phyloP scores from a whole-genome alignment of 2,888 invertebrate species.

The Melanophora roralis region DNA sequence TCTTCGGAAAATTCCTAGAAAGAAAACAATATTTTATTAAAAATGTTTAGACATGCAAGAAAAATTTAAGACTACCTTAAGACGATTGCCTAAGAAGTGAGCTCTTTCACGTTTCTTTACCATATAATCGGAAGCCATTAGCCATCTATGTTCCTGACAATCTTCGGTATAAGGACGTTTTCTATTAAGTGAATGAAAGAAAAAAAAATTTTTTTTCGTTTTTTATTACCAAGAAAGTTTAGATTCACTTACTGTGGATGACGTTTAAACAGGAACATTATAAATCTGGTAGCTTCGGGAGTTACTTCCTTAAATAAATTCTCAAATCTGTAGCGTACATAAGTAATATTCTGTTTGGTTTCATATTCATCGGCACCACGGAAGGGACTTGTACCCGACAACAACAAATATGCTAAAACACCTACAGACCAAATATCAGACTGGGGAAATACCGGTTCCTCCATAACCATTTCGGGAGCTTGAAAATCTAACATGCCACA shows the following conservation, averaged over 20 bases:
- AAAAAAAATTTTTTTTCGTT: neutral
- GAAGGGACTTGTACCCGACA: slow-evolving; percentile 96
- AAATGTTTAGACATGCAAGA: neutral
- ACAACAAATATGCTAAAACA: slow-evolving; percentile 91
- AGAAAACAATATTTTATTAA: neutral
- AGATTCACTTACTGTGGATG: slow-evolving; percentile 86
- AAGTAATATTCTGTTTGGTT: slow-evolving; percentile 93
- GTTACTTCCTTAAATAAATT: slow-evolving; percentile 96
- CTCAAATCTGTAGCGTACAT: slow-evolving; percentile 94
- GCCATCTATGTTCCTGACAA: slow-evolving; percentile 97
- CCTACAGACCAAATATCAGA: slow-evolving; percentile 98
- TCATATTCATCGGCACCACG: slow-evolving; percentile 88
- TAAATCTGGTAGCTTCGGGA: slow-evolving; percentile 94
- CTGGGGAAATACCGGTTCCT: slow-evolving; percentile 91
- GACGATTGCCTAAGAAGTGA: slow-evolving; percentile 88
- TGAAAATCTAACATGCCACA: slow-evolving; percentile 85
- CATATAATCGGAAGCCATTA: slow-evolving; percentile 94
- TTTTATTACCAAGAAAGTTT: neutral
- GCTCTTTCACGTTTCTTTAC: slow-evolving; percentile 93
- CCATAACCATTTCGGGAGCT: slow-evolving; percentile 93
- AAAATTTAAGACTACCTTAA: slow-evolving; percentile 80
- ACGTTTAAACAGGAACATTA: slow-evolving; percentile 96
- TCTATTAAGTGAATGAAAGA: slow-evolving; percentile 77
- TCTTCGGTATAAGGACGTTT: slow-evolving; percentile 97
- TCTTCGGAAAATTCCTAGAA: slow-evolving; percentile 86